Evolutionary conservation across 30 jellyfish, hydroid and myxozoan genomes (phyloP), one percentile per base, ranked within the genome.

Genomic region (Clytia hemisphaerica): DNA sequence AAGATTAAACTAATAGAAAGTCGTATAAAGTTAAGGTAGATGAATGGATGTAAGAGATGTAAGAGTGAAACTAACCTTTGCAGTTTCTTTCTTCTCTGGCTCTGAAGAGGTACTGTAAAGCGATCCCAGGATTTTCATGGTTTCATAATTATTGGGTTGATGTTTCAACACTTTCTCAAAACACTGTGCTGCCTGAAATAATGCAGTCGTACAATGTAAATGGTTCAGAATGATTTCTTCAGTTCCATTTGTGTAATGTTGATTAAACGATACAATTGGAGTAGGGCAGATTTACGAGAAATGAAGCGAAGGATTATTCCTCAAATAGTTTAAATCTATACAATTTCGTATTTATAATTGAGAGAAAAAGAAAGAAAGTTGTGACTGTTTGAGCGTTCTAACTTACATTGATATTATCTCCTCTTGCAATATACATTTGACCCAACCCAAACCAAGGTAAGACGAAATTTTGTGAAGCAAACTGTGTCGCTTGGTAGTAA

Each of bases 391-490:
- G 0, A 42, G 19, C 14, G 0, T 12, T 40, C 1, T 27, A 32
- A 53, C 88, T 40, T 37, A 82, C 94, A 50, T 84, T 85, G 54
- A 72, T 76, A 36, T 78, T 77, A 55, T 87, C 97, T 48, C 94
- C 97, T 38, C 97, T 75, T 25, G 94, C 94, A 12, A 87, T 87
- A 59, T 87, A 87, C 94, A 87, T 87, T 75, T 87, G 97, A 9
- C 97, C 97, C 18, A 87, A 83, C 21, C 97, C 97, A 80, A 79
- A 87, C 94, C 94, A 80, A 24, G 97, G 97, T 21, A 87, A 54
- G 29, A 80, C 94, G 47, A 78, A 87, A 14, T 82, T 87, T n/a
- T 92, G 50, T 12, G 97, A 80, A 37, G 97, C 89, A 31, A 87
- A 87, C 80, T 87, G 97, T 0, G 97, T 80, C 1, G 97, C 94